Base-by-base conservation (phyloP, 2,888 invertebrate species). In the Ellobium chinense region DNA sequence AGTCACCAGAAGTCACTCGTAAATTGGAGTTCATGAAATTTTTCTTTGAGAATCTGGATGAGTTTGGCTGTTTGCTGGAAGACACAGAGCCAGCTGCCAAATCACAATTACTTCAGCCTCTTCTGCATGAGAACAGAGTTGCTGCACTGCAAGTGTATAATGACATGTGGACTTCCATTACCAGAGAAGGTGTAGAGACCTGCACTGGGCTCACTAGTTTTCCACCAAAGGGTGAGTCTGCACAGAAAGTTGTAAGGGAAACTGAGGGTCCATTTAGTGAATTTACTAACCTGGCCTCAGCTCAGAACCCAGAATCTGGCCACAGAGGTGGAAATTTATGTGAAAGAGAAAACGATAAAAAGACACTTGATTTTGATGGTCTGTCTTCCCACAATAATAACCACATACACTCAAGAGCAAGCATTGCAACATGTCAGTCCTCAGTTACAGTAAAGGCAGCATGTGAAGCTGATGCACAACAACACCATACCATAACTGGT, bases 1-100 rank as follows among this genome's bases (percentile, higher is more conserved):
- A 31, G 12, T 9, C 63, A 14, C 0, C 14, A n/a, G 24, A 65
- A 12, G 24, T 65, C 36, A 27, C 29, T 21, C 29, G 36, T 24
- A 65, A 65, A 36, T 36, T 75, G 39, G 66, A 75, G 24, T 39
- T 46, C 1, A 75, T 75, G 56, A 75, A n/a, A 54, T 21, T 65
- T 34, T 65, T 75, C 65, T 75, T 75, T 65, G 65, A 75, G 31
- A 75, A 75, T 46, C 39, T 75, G 27, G 54, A 75, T 54, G 65
- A 75, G 24, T 65, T 75, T 75, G 66, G 65, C 4, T 34, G 54
- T 65, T 21, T 75, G 24, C 37, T 60, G 56, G 72, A 72, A 1
- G 5, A 34, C 3, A 5, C 58, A 0, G 72, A 37, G n/a, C 58
- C 31, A 24, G n/a, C n/a, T 31, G 31, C 1, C 27, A 31, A n/a